Evolutionary conservation across 1,140 invertebrate genomes (phyloP), one percentile per base, ranked within the genome.

Genomic region (Anastrepha obliqua): DNA sequence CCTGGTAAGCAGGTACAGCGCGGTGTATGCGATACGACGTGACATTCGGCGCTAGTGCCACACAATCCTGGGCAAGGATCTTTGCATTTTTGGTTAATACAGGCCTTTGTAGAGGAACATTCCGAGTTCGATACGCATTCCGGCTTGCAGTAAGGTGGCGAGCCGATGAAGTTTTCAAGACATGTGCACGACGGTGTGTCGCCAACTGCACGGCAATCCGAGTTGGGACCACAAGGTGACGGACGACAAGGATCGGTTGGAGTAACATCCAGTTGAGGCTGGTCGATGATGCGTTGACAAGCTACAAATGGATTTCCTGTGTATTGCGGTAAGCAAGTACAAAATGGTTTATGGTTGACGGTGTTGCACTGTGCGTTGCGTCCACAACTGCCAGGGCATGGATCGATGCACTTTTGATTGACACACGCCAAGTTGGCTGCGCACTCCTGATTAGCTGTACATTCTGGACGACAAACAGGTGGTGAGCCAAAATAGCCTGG

Each of bases 121-220:
- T 97, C 97, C 3, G 95, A 95, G 91, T 96, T 96, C 5, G 95
- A 94, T n/a, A 95, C 94, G 91, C 96, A 97, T 94, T 97, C 96
- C 4, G 96, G 96, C 88, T 95, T 94, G 90, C 96, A 97, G 91
- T 96, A 96, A 0, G 96, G 96, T 8, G 97, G 96, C 5, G 95
- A 93, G 70, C 97, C 97, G 8, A 96, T 94, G 90, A 96, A 97
- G 81, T 95, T 95, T 15, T 95, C 93, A 62, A 96, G 92, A 90
- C 97, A 97, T 6, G 95, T 94, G 89, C 97, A 97, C 0, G 95
- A 94, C 2, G 96, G 95, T 58, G 94, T 93, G 89, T 95, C 94
- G 42, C 95, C 95, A 8, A 94, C 91, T n/a, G 94, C 92, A 90
- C 95, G 95, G 89, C 96, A 97, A 90, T 96, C 94, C 39, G 96